Evolutionary conservation across 2,113 vertebrate genomes (phyloP), one percentile per base, ranked within the genome.

Genomic region (Zapornia atra): DNA sequence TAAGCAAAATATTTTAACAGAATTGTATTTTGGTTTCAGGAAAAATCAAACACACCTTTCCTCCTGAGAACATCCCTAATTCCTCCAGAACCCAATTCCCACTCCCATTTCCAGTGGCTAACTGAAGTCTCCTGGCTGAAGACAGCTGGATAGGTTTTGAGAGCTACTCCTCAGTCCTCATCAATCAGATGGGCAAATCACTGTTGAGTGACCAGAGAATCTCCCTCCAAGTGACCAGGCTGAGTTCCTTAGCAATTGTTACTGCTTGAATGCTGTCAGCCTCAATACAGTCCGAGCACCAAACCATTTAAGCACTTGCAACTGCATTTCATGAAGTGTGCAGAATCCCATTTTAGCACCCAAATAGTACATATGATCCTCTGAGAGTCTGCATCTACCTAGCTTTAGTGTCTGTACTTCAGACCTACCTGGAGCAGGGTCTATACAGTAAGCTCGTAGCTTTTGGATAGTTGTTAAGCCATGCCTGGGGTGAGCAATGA

Each of bases 391-490:
- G 82, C 90, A 63, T 57, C 76, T 96, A 34, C 86, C 93, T 95
- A 71, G 81, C 77, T 94, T 56, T 28, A 61, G 31, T 71, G 51
- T 56, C 82, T 95, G 69, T 33, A 48, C 69, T 96, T 94, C 79
- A 88, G 63, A 95, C 88, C 80, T 95, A 97, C 94, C 90, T 95
- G 92, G 90, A 96, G 96, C 61, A 97, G 70, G 71, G 95, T 82
- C 95, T 92, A 97, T 51, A 97, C 28, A 92, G 92, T 85, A 96
- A 91, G 96, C 90, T 81, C 16, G 76, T 80, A 79, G 93, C 15
- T 94, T 96, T 97, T 90, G 89, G 82, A 92, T 85, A 92, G 86
- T 73, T 90, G 92, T 63, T 93, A 96, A 96, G 86, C 57, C 82
- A 96, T 26, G 9, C 76, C 85, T 96, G 70, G 65, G 70, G 86